A percentile compares a stretch with the other conserved stretches of the same genome.
Conservation (phyloP, 2,888 invertebrate genomes). For the Leptinotarsa haldemani region DNA sequence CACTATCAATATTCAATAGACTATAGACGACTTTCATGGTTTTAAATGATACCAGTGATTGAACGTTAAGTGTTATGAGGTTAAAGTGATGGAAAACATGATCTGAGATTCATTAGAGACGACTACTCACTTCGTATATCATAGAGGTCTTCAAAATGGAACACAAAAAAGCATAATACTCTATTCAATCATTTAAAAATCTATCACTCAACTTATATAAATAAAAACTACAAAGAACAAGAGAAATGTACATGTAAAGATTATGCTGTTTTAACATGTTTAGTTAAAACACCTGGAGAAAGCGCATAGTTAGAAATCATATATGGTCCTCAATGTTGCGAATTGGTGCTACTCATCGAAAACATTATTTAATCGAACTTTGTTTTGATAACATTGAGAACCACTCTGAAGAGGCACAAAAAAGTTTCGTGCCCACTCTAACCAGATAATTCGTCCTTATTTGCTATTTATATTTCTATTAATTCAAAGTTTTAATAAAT, state of each 20-base stretch:
- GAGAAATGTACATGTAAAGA: constrained; percentile 42
- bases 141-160: neutral
- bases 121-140: too few relatives aligned
- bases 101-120: too few relatives aligned
- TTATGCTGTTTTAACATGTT: constrained; percentile 21
- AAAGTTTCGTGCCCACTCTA: constrained; percentile 61
- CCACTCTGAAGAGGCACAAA: constrained; percentile 33
- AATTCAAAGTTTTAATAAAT: constrained; percentile 31
- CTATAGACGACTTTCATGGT: too few relatives aligned
- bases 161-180: neutral
- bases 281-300: constrained; percentile 33
- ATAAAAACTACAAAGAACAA: constrained; percentile 45
- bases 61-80: too few relatives aligned
- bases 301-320: constrained; percentile 46
- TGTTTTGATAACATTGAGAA: constrained; percentile 11
- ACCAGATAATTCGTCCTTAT: constrained; percentile 46
- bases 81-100: too few relatives aligned
- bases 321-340: constrained; percentile 32
- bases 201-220: constrained; percentile 47
- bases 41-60: too few relatives aligned
- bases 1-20: too few relatives aligned
- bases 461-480: constrained; percentile 30
- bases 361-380: too few relatives aligned
- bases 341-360: neutral
- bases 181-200: constrained; percentile 39